Conservation (phyloP, 2,888 invertebrate genomes). For the Tineola bisselliella region DNA sequence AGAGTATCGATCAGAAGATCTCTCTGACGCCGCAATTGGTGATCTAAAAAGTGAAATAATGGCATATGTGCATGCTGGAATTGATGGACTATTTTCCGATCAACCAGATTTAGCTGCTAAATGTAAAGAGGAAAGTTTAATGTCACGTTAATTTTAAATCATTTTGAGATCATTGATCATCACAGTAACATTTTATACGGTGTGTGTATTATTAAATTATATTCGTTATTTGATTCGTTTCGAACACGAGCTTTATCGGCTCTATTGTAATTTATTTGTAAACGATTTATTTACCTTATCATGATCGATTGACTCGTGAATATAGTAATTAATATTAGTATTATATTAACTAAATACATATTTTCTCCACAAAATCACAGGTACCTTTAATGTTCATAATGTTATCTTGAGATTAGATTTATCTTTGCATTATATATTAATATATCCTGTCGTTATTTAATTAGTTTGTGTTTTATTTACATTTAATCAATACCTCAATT, state of each 20-base stretch:
- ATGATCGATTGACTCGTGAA: not conserved
- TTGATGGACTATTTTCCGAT: conserved; percentile 52
- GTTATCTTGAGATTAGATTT: not conserved
- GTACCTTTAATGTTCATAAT: not conserved
- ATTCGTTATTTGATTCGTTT: too few relatives aligned
- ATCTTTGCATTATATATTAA: not conserved
- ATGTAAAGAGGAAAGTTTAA: not conserved
- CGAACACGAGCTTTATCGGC: too few relatives aligned
- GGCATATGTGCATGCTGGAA: conserved; percentile 41
- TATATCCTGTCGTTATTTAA: not conserved
- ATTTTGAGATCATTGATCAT: not conserved
- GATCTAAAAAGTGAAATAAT: conserved; percentile 39
- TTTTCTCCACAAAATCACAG: not conserved
- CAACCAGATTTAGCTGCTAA: conserved; percentile 43
- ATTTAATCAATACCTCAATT: not conserved
- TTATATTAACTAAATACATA: not conserved
- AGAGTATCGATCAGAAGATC: conserved; percentile 36
- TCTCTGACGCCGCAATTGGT: conserved; percentile 33
- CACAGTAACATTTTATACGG: too few relatives aligned
- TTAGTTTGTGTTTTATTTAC: not conserved
- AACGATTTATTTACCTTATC: not conserved
- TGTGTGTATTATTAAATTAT: too few relatives aligned
- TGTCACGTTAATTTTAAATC: not conserved
- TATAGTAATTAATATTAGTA: not conserved
- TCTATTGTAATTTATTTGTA: not conserved